Conservation (phyloP, 2,113 vertebrate genomes). For the Hemichromis elongatus region DNA sequence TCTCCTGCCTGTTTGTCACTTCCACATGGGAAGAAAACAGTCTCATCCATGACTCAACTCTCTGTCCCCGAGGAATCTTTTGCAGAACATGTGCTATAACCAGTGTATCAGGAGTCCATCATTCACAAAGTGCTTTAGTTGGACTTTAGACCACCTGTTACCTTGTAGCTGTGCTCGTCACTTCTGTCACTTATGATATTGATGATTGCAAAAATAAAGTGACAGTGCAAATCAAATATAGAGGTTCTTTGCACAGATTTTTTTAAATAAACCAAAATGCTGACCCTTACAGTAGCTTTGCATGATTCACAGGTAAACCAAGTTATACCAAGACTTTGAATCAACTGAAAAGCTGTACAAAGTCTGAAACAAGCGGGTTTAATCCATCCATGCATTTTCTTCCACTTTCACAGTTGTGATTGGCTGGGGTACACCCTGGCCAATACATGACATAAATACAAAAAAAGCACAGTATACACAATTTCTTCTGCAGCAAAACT, state of each 20-base stretch:
- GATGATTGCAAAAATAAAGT: neutral
- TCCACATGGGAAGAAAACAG: neutral
- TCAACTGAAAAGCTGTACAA: too few species aligned
- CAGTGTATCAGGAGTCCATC: neutral
- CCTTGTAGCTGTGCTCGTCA: neutral
- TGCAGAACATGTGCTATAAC: neutral
- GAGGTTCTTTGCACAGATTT: neutral
- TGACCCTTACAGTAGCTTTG: fast-evolving
- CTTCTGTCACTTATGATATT: neutral
- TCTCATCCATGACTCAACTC: neutral
- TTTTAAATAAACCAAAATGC: neutral
- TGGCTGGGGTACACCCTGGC: neutral
- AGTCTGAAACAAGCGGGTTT: neutral
- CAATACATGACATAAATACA: neutral
- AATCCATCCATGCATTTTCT: neutral
- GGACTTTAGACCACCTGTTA: neutral
- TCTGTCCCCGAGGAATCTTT: neutral
- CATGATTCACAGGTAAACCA: neutral
- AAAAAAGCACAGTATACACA: neutral
- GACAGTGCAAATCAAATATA: neutral
- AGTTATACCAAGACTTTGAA: neutral
- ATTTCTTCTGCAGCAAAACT: neutral
- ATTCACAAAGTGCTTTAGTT: neutral
- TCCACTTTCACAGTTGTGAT: neutral
- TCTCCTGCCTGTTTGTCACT: neutral